Base-by-base conservation (phyloP, 2,113 vertebrate species). In the Heteronetta atricapilla region DNA sequence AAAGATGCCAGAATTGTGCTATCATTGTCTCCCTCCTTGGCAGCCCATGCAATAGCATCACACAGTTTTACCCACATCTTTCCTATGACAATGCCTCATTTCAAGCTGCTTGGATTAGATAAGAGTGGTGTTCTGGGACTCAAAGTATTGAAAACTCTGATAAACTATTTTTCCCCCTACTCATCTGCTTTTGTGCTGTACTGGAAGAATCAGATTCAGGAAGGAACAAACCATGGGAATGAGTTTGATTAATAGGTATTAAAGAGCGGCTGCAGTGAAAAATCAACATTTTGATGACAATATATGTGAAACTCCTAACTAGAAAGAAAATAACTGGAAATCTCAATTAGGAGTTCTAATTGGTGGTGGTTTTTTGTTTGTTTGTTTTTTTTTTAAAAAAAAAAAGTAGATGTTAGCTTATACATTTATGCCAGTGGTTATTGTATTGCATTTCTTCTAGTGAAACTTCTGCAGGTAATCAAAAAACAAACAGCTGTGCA, bases 41-140 rank as follows among this genome's bases (percentile, higher is more conserved):
- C 44, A 83, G 55, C 60, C 74, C 70, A 18, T 18, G 44, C 40
- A 80, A 18, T 36, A 23, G 7, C 50, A 36, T 50, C 22, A 1
- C 17, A 52, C 11, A 4, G 20, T 89, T 80, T 73, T 42, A 82
- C 25, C 28, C 21, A 4, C 20, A 11, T 68, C 20, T 91, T 82
- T 86, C 34, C 50, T n/a, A 10, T 60, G 28, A 36, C 31, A 42
- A 3, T 88, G 62, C 78, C 53, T 75, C 44, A 31, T 38, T 94
- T 94, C 92, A 86, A 78, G 80, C 74, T 96, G 87, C 38, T 90
- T 72, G 73, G 20, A 66, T 60, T 81, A 78, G 88, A 82, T 93
- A 82, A 94, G 88, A 85, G n/a, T n/a, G 48, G 59, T 62, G 79
- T 89, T 62, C 31, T 72, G 62, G 52, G 67, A 62, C 68, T 87